Conservation (phyloP, 2,797 vertebrate species). For the Harpagifer antarcticus region DNA sequence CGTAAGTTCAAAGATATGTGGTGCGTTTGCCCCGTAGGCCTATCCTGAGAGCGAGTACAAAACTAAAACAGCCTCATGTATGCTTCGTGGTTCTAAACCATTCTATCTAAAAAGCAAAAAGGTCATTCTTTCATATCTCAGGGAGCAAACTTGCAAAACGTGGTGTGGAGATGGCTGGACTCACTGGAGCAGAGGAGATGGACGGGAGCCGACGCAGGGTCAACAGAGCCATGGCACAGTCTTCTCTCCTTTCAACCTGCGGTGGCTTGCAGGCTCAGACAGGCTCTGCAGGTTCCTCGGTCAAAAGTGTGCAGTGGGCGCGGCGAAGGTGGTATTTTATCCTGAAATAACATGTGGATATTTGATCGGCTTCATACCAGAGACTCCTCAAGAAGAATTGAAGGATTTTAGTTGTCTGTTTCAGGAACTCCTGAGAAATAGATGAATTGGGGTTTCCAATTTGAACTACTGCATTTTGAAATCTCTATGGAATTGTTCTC, state of each 20-base stretch:
- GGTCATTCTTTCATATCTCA: slow-evolving; percentile 9
- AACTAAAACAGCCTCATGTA: slow-evolving; percentile 22
- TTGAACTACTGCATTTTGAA: no score
- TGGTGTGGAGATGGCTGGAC: slow-evolving; percentile 42
- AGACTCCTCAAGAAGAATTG: neutral
- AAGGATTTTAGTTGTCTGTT: neutral
- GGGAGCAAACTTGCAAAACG: slow-evolving; percentile 1
- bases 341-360: slow-evolving; percentile 59
- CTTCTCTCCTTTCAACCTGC: slow-evolving; percentile 46
- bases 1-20: slow-evolving; percentile 1
- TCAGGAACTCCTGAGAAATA: neutral
- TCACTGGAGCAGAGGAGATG: slow-evolving; percentile 75
- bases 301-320: slow-evolving; percentile 21
- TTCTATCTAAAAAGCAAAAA: slow-evolving; percentile 10
- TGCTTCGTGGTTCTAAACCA: neutral
- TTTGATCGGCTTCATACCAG: neutral
- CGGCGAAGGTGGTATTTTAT: neutral
- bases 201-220: slow-evolving; percentile 84
- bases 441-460: neutral
- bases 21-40: slow-evolving; percentile 9
- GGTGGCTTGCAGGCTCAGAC: slow-evolving; percentile 60
- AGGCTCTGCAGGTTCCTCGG: slow-evolving; percentile 63
- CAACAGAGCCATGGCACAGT: slow-evolving; percentile 82
- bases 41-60: slow-evolving; percentile 17
- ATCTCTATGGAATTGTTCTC: no score